Evolutionary conservation across 2,797 vertebrate genomes (phyloP), one percentile per base, ranked within the genome.

Genomic region (Ambastaia sidthimunki): DNA sequence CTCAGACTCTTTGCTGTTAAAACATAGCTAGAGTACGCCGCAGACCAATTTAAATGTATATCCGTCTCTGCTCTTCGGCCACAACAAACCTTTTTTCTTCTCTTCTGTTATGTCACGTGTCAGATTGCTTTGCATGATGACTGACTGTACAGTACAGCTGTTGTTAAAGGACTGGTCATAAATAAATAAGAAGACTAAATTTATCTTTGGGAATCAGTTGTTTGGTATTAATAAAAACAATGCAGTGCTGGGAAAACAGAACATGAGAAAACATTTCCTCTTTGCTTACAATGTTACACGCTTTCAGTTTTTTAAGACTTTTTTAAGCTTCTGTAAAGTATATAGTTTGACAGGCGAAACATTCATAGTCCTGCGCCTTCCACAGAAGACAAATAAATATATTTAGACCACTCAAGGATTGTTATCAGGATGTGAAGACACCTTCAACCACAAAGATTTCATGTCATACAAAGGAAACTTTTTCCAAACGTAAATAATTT

Each of bases 61-160:
- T 59, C 7, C 44, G 16, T 52, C 10, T 69, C 2, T 76, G 50
- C 52, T 44, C 21, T 57, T 68, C 57, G 74, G 48, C n/a, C 21
- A 55, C 62, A 67, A 10, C 41, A 70, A 59, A 18, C 52, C 52
- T 47, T 68, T 63, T 18, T 19, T 16, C 1, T 54, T 66, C 4
- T 52, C 7, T 7, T 65, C 12, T 11, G 18, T 70, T 62, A 31
- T 52, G 41, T 44, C 10, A 44, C 41, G 9, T 44, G 41, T 44
- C 41, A 11, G 66, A 7, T 54, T 72, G 68, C 37, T 83, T 83
- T 80, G 67, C 82, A 80, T 71, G 67, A 67, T 12, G 25, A 18
- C 25, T 13, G 19, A 55, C 18, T 60, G 15, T 59, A 52, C 68
- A 47, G 60, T 37, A 13, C 28, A 6, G 13, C 31, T 77, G 21